Evolutionary conservation across 2,888 invertebrate genomes (phyloP), one percentile per base, ranked within the genome.

Genomic region (Lycaena phlaeas): DNA sequence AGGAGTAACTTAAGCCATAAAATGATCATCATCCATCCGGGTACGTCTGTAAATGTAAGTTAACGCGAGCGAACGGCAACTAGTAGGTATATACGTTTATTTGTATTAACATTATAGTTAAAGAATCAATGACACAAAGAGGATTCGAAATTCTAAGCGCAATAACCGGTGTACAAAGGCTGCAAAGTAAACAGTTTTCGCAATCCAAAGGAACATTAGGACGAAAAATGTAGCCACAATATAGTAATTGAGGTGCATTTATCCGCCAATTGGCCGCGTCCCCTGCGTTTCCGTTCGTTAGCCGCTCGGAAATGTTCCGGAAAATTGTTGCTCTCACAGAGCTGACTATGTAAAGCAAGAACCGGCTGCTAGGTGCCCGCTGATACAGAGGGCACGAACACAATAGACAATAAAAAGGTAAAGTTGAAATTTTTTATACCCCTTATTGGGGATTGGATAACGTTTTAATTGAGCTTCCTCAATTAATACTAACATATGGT

Each of bases 271-370:
- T 78, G 78, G 73, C 63, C 70, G 56, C 69, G 70, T 73, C 74
- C 75, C 71, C 68, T 68, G 75, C 73, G 74, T 68, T 76, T 74
- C 76, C 76, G 77, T 76, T 79, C 76, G 76, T 77, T 78, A 76
- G 73, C 66, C 59, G 56, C 62, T 63, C 69, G 73, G 76, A 77
- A 78, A 76, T 73, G 76, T 76, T 62, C 63, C 71, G 77, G 75
- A 74, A 77, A 78, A 79, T 78, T 75, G 75, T 76, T 70, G 68
- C 68, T 69, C 69, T 60, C 71, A 59, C 66, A 65, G 60, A 60
- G 38, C 22, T 27, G 22, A 22, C 34, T 34, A 11, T 34, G 17
- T 18, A 17, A 17, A 26, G 34, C 34, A 34, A 34, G 34, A 36
- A 36, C 34, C 12, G 17, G 7, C 11, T n/a, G 34, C 17, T 30